phyloP scores from a whole-genome alignment of 2,113 vertebrate genomes.

The Eonycteris spelaea region DNA sequence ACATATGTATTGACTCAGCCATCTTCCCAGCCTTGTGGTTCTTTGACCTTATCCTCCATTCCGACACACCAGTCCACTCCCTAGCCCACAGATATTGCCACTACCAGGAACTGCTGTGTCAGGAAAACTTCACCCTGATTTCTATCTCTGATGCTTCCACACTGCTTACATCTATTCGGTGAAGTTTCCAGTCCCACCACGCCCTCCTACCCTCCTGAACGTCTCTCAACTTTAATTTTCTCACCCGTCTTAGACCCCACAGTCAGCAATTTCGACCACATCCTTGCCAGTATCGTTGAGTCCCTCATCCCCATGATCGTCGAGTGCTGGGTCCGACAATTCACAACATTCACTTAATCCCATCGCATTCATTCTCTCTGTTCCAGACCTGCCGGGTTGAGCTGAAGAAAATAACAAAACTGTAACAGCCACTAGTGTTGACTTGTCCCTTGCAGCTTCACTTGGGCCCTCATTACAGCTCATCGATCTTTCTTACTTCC shows the following conservation, averaged over 20 bases:
- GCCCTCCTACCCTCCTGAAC: background rate
- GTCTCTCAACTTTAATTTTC: background rate
- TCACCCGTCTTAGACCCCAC: background rate
- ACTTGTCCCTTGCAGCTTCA: background rate
- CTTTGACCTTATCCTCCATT: background rate
- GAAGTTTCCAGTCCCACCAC: background rate
- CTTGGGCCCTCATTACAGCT: background rate
- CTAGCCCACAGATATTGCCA: background rate
- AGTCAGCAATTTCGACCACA: background rate
- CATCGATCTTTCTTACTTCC: background rate
- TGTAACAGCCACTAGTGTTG: fast-evolving
- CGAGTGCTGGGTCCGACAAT: background rate
- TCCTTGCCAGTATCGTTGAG: background rate
- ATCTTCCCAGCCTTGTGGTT: background rate
- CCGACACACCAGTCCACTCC: no score
- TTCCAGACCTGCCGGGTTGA: background rate
- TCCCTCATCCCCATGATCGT: background rate
- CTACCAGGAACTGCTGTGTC: background rate
- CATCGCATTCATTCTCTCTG: background rate
- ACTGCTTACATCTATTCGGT: background rate
- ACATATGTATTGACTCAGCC: background rate
- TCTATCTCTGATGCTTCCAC: background rate
- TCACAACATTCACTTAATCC: background rate
- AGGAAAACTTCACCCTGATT: background rate
- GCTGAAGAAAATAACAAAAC: background rate